Evolutionary conservation across 2,113 vertebrate genomes (phyloP).

Genomic region (Oenanthe melanoleuca): DNA sequence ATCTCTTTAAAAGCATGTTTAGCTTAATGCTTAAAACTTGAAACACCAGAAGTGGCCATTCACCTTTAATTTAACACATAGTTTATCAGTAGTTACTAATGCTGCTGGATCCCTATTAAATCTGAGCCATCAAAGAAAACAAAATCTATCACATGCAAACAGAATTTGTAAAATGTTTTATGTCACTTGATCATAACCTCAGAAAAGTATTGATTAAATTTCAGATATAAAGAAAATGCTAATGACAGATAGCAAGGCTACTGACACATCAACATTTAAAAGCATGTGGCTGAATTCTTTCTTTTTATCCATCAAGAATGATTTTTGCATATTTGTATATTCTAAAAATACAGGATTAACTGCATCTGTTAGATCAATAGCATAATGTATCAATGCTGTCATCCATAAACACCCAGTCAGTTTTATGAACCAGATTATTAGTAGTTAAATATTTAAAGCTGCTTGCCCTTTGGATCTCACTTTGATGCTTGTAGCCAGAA

Average conservation of each 20-base stretch:
- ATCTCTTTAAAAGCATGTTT: background rate
- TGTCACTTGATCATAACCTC: slow-evolving; percentile 26
- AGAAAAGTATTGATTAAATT: slow-evolving; percentile 31
- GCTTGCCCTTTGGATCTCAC: slow-evolving; percentile 26
- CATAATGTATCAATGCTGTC: background rate
- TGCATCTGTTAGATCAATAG: slow-evolving; percentile 26
- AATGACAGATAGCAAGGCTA: background rate
- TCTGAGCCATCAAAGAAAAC: background rate
- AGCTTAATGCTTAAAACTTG: background rate
- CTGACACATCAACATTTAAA: slow-evolving; percentile 37
- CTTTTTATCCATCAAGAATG: slow-evolving; percentile 4
- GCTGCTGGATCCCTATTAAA: background rate
- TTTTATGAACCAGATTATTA: slow-evolving; percentile 37
- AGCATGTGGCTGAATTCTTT: background rate
- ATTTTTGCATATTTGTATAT: background rate
- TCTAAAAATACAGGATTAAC: slow-evolving; percentile 38
- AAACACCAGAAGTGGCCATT: background rate
- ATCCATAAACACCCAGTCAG: background rate
- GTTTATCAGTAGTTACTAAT: background rate
- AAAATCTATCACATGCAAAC: background rate
- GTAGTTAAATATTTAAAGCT: slow-evolving; percentile 59
- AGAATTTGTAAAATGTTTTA: slow-evolving; percentile 9
- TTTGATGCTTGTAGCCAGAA: slow-evolving; percentile 21
- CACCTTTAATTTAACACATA: background rate
- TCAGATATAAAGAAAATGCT: background rate